Base-by-base conservation (phyloP, 2,888 invertebrate genomes). In the Epiblema foenella region DNA sequence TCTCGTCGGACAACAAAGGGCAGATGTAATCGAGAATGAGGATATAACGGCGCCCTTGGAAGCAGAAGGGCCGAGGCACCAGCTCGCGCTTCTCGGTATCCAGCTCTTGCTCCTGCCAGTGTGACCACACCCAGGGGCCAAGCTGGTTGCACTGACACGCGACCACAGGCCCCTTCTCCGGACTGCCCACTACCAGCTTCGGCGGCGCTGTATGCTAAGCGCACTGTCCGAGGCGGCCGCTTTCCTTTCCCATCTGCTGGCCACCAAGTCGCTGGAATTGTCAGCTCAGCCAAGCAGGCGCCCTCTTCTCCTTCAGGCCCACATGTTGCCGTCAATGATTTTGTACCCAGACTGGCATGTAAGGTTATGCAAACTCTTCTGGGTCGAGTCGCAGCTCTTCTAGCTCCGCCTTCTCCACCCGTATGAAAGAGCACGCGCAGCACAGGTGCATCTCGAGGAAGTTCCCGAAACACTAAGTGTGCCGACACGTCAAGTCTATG, bases 211-310 rank as follows among this genome's bases (percentile, higher is more conserved):
- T 98, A 98, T 0, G 98, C 96, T 52, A 98, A 95, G 83, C 96
- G 96, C 18, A 97, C 96, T 74, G 96, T 94, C 64, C 96, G 94
- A 62, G 97, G 97, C 18, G 97, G 96, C 60, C 95, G 94, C 76
- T 94, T 94, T 60, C 91, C 93, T 73, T 91, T 93, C 11, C 95
- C 95, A 77, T 95, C 94, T 49, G 94, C 95, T 0, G 97, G 95
- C 98, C 98, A 99, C 98, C 98, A 99, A 67, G 96, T 95, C 11
- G 97, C 96, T 0, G 98, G 99, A 49, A 99, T 95, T 1, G 97
- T 96, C 70, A 98, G 93, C 85, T 97, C 97, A 0, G 98, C 98
- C 67, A 99, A 94, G 85, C 98, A 99, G 0, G 98, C 98, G 0
- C 98, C 98, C 84, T 98, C 98, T 83, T 98, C 97, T 12, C 97